phyloP scores from a whole-genome alignment of 2,888 invertebrate genomes.

The Omphaloscelis lunosa region DNA sequence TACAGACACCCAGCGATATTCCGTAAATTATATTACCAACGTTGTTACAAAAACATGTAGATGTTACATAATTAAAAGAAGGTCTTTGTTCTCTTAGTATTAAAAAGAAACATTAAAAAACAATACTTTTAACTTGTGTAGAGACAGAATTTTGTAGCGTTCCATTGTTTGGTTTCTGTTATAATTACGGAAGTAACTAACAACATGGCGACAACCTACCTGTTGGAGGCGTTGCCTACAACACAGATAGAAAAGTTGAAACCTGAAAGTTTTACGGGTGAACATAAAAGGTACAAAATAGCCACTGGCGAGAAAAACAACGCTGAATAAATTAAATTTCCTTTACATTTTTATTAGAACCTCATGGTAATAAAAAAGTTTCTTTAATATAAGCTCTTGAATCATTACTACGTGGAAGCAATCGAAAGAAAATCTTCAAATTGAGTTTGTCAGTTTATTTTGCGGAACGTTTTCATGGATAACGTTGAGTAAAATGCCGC shows the following conservation, averaged over 20 bases:
- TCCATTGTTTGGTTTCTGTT: conserved; percentile 65
- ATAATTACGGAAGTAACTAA: conserved; percentile 66
- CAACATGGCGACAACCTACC: conserved; percentile 67
- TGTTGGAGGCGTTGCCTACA: conserved; percentile 59
- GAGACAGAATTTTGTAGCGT: conserved; percentile 57
- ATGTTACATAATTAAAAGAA: conserved; percentile 32
- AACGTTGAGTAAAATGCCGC: conserved; percentile 80
- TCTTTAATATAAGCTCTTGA: conserved; percentile 28
- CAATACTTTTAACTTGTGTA: conserved; percentile 56
- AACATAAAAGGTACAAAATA: conserved; percentile 53
- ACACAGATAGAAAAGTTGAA: conserved; percentile 61
- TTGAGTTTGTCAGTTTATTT: conserved; percentile 63
- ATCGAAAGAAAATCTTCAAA: conserved; percentile 58
- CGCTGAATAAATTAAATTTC: conserved; percentile 46
- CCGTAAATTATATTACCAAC: neutral
- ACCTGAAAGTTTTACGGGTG: conserved; percentile 48
- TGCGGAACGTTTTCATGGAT: conserved; percentile 68
- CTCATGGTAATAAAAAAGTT: conserved; percentile 30
- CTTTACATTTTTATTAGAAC: conserved; percentile 39
- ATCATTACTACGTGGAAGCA: conserved; percentile 46
- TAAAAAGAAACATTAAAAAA: conserved; percentile 59
- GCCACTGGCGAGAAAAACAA: conserved; percentile 45
- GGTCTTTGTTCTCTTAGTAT: conserved; percentile 49
- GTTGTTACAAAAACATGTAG: conserved; percentile 8
- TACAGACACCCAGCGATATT: neutral